Base-by-base conservation (phyloP, 2,113 vertebrate species). In the Psittacus erithacus region DNA sequence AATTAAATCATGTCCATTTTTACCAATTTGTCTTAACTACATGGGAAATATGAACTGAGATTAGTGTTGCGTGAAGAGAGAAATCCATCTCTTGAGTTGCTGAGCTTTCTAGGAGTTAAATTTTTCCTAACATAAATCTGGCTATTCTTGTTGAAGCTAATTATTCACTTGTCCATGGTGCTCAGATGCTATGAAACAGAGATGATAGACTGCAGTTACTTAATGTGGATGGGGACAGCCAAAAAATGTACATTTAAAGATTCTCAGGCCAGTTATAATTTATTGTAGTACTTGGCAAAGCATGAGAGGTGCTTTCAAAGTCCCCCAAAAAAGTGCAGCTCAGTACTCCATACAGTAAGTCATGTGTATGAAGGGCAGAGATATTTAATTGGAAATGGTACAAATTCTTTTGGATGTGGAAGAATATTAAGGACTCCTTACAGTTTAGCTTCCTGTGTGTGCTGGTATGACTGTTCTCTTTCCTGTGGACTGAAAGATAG, bases 81-180 rank as follows among this genome's bases (percentile, higher is more conserved):
- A 95, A 92, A 96, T 91, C 87, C n/a, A 86, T 68, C 78, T 95
- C 35, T 81, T 23, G 33, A 90, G 65, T 23, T 94, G 77, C 86
- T 94, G 88, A 94, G 86, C 65, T 96, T 96, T 87, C 77, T 88
- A 96, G 92, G 93, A 96, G 88, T 96, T 97, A 95, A 95, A 88
- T 90, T 94, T 95, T 93, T 71, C 81, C 62, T 71, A 79, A 62
- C 86, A 91, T 96, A 94, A 93, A 94, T 96, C 93, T 96, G 91
- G 44, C 73, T 96, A 68, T 96, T 97, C 91, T 86, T 94, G 86
- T 88, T 86, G 68, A 39, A 83, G 88, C 46, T 95, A 93, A 94
- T 97, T 95, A 95, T 83, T 96, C 95, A 93, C 74, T 95, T 95
- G 88, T 96, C 86, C 65, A 1, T 9, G 9, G 73, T 84, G 91